phyloP scores from a whole-genome alignment of 1,140 invertebrate species.

The Acromyrmex charruanus region DNA sequence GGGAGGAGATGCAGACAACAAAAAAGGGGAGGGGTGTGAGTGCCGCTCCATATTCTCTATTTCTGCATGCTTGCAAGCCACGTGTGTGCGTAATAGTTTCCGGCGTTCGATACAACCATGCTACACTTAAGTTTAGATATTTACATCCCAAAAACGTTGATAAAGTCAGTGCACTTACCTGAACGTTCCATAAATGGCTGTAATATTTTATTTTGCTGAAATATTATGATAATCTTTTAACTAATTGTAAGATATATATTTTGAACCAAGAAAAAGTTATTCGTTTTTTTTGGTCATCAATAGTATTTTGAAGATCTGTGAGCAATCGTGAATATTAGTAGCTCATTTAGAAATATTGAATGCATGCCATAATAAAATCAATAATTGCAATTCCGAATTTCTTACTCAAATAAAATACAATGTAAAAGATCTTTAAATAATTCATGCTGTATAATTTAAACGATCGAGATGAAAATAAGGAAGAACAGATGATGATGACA shows the following conservation, averaged over 20 bases:
- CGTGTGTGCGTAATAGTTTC: constrained; percentile 40
- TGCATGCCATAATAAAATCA: background rate
- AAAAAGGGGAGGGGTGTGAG: constrained; percentile 29
- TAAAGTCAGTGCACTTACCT: constrained; percentile 41
- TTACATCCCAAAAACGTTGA: background rate
- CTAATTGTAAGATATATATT: background rate
- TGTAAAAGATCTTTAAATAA: constrained; percentile 15
- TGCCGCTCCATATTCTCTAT: constrained; percentile 42
- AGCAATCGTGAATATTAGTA: constrained; percentile 1
- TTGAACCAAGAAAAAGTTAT: background rate
- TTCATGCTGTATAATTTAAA: background rate
- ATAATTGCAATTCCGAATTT: background rate
- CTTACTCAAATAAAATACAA: background rate
- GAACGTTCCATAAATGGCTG: background rate
- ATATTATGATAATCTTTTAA: background rate
- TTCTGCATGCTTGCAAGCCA: constrained; percentile 44
- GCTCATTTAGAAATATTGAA: background rate
- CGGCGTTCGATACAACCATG: constrained; percentile 30
- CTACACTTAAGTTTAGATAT: background rate
- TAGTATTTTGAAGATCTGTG: background rate
- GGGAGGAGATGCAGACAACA: constrained; percentile 46
- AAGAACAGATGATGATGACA: background rate
- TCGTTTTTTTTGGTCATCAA: background rate
- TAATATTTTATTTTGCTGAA: background rate
- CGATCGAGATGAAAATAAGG: background rate